phyloP scores from a whole-genome alignment of 2,113 vertebrate genomes.

The Podilymbus podiceps region DNA sequence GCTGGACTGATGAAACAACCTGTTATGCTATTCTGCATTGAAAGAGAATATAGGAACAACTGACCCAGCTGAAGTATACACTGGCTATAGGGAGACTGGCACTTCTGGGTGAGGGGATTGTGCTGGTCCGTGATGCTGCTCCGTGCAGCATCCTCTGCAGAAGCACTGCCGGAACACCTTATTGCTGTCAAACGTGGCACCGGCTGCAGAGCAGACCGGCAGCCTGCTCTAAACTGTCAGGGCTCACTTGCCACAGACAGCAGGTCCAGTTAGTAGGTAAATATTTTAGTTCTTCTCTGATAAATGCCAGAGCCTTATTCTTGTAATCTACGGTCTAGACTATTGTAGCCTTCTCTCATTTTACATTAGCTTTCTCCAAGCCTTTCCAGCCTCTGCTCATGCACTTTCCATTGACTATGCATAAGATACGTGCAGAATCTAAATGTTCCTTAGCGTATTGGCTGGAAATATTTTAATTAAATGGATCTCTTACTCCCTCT shows the following conservation, averaged over 20 bases:
- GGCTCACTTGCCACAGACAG: not conserved
- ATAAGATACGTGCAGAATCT: not conserved
- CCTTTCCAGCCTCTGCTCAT: not conserved
- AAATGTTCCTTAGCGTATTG: not conserved
- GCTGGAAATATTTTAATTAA: slow-evolving; percentile 37
- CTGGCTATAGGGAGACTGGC: not conserved
- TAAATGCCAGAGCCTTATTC: not conserved
- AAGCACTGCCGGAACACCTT: not conserved
- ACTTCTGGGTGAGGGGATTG: not conserved
- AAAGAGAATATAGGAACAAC: not conserved
- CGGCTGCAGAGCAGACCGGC: not conserved
- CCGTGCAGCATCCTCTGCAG: not conserved
- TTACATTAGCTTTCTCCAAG: not conserved
- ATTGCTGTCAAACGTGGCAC: not conserved
- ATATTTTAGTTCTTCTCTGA: not conserved
- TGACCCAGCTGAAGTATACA: not conserved
- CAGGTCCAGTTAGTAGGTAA: not conserved
- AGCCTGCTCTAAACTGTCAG: not conserved
- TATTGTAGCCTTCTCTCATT: not conserved
- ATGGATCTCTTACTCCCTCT: not conserved
- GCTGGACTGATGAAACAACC: not conserved
- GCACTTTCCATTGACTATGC: not conserved
- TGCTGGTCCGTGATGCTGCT: not conserved
- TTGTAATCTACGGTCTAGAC: not conserved
- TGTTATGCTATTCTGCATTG: not conserved